These are phyloP conservation scores for Zosterops japonicus DNA, from an alignment of 2,113 vertebrate species.

Conservation along the genomic window DNA sequence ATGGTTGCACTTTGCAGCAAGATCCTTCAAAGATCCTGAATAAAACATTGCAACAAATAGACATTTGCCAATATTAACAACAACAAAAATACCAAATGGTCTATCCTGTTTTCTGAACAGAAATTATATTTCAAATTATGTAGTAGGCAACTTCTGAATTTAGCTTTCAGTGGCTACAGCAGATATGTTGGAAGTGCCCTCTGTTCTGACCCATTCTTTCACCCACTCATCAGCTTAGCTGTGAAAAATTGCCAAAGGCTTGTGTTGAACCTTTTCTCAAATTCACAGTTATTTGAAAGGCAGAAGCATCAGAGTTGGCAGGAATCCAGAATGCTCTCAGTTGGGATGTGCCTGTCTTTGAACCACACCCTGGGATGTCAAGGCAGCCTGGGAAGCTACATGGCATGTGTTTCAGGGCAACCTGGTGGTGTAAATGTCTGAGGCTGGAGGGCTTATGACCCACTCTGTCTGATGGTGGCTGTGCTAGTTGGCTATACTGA, in stretches of 20 bases:
- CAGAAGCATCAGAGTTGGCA: background rate
- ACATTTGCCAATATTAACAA: background rate
- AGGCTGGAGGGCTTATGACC: background rate
- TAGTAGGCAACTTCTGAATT: background rate
- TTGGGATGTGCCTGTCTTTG: background rate
- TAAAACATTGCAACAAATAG: background rate
- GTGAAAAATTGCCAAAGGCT: background rate
- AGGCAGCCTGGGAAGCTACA: background rate
- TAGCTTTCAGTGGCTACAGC: background rate
- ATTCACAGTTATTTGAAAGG: conserved; percentile 17
- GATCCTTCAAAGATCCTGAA: background rate
- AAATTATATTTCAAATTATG: background rate
- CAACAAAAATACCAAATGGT: background rate
- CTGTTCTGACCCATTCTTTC: conserved; percentile 15
- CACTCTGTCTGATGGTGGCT: background rate
- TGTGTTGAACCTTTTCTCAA: conserved; percentile 14
- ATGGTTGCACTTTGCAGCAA: background rate
- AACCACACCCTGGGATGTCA: background rate
- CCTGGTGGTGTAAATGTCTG: background rate
- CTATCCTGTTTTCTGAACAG: background rate
- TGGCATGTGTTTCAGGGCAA: background rate
- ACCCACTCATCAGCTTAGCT: background rate
- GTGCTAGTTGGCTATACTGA: background rate
- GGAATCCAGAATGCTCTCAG: background rate
- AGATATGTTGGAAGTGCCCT: background rate